Evolutionary conservation across 1,140 invertebrate species (phyloP).

Genomic region (Bilobella aurantiaca): DNA sequence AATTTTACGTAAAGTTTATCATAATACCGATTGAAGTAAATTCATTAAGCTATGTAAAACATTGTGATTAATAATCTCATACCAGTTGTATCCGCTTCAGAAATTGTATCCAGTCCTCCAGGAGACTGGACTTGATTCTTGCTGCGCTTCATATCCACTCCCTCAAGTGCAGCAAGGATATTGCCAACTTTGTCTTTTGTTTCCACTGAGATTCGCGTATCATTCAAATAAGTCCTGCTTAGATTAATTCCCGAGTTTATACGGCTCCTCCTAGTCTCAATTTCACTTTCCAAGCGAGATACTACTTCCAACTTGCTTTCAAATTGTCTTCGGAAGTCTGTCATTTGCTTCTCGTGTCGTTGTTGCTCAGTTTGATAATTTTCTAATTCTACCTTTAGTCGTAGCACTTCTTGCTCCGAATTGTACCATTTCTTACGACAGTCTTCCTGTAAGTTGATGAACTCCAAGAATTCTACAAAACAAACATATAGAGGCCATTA

Average conservation of each 20-base stretch:
- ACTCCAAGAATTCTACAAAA: conserved; percentile 30
- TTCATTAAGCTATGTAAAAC: conserved; percentile 7
- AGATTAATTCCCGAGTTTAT: conserved; percentile 11
- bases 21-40: conserved; percentile 18
- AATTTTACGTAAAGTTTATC: too few relatives aligned
- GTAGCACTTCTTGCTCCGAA: conserved; percentile 53
- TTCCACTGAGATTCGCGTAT: conserved; percentile 45
- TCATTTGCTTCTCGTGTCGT: conserved; percentile 62
- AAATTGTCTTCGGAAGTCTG: conserved; percentile 61
- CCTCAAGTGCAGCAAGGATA: conserved; percentile 34
- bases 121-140: conserved; percentile 12
- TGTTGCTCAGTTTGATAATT: conserved; percentile 53
- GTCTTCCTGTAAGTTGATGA: conserved; percentile 51
- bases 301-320: conserved; percentile 63
- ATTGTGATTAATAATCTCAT: conserved; percentile 4
- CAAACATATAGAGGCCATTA: conserved; percentile 7
- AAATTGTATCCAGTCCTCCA: conserved; percentile 51
- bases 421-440: conserved; percentile 56
- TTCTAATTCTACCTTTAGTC: conserved; percentile 54
- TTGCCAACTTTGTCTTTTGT: conserved; percentile 52
- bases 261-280: conserved; percentile 12
- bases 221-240: conserved; percentile 43
- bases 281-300: conserved; percentile 50
- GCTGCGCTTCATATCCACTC: conserved; percentile 37
- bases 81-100: conserved; percentile 49